Evolutionary conservation across 2,888 invertebrate genomes (phyloP), one percentile per base, ranked within the genome.

Genomic region (Lapara coniferarum): DNA sequence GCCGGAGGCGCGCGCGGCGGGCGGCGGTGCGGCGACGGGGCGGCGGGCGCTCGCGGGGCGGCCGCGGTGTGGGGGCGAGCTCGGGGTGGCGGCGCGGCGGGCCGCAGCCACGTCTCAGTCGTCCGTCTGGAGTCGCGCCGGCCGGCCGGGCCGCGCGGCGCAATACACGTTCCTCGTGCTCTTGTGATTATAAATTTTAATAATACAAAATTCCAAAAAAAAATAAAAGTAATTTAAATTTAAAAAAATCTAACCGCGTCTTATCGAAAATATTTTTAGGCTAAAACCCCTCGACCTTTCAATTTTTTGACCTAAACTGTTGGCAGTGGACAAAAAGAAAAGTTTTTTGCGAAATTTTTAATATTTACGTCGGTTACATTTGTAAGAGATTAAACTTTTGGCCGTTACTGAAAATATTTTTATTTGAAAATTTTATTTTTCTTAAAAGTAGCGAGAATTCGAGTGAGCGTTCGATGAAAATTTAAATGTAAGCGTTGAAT

Each of bases 101-200:
- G 84, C 83, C 85, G 85, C 84, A 86, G 85, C 71, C 78, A 83
- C 86, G 85, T 83, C 92, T 93, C 93, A 93, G 93, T 93, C 90
- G 92, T 91, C 93, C 93, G 93, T 93, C 93, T 93, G 91, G 85
- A 92, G 93, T 93, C 93, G 93, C 92, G 90, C 89, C 91, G 93
- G 92, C 93, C 92, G 91, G 89, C 88, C 91, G 92, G 91, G 90
- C 93, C 92, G 92, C 92, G 92, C 92, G 93, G 83, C 92, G 88
- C 83, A 90, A 89, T 90, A 90, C 90, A 90, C 93, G 94, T 94
- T 94, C 94, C 94, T 94, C 94, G 93, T 92, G 93, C 91, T 89
- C 90, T 94, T 94, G 94, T 94, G 94, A 94, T 94, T 89, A 88
- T 91, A 91, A 91, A 92, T 89, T 89, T 89, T 85, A 91, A 89